These are phyloP conservation scores for Mimachlamys varia DNA, from an alignment of 2,888 invertebrate species.

Conservation along the genomic window DNA sequence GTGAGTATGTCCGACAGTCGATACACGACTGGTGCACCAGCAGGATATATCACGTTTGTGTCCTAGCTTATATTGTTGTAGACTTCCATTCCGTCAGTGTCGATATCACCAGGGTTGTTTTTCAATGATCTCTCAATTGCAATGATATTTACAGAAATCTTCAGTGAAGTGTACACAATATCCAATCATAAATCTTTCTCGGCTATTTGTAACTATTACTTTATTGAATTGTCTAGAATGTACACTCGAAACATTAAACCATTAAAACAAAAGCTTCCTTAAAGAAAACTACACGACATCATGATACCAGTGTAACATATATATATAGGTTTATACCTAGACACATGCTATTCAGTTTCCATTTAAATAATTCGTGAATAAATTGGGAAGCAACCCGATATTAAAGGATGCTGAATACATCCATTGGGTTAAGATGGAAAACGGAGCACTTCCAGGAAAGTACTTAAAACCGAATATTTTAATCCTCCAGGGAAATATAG, in stretches of 20 bases:
- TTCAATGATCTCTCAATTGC: neutral
- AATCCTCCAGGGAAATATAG: neutral
- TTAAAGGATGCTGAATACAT: neutral
- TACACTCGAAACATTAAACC: neutral
- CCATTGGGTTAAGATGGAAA: neutral
- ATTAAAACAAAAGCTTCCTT: slow-evolving; percentile 17
- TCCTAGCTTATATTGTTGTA: neutral
- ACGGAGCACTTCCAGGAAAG: neutral
- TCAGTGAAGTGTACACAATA: neutral
- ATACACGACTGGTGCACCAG: neutral
- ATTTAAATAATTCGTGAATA: neutral
- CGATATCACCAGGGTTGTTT: neutral
- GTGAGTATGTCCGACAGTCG: neutral
- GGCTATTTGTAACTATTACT: neutral
- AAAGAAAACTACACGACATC: neutral
- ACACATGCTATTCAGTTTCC: neutral
- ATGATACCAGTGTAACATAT: neutral
- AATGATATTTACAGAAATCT: neutral
- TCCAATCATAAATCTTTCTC: neutral
- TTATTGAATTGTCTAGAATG: neutral
- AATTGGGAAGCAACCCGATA: neutral
- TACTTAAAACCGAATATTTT: neutral
- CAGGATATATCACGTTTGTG: neutral
- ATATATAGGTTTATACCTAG: too few relatives aligned
- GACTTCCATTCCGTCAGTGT: neutral